Evolutionary conservation across 2,113 vertebrate genomes (phyloP).

Genomic region (Amia ocellicauda): DNA sequence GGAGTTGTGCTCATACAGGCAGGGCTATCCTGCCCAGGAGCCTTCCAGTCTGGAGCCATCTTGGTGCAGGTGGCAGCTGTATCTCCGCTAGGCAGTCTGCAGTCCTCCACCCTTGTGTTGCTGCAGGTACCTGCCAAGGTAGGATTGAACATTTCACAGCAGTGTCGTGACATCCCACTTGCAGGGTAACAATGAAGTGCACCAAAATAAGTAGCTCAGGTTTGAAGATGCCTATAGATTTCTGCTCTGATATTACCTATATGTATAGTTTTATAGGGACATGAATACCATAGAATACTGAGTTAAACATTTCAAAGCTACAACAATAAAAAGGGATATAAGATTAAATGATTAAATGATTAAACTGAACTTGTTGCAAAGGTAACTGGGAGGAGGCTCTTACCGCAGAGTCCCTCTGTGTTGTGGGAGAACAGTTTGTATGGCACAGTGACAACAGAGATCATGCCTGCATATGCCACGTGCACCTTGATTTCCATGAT

Average conservation of each 20-base stretch:
- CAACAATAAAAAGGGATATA: no score
- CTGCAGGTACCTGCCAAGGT: not conserved
- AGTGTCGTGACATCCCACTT: no score
- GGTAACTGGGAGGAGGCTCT: not conserved
- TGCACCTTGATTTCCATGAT: not conserved
- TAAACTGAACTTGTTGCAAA: no score
- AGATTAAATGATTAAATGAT: no score
- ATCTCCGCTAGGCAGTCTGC: slow-evolving; percentile 65
- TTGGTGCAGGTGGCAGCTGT: slow-evolving; percentile 49
- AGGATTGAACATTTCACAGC: no score
- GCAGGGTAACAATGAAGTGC: no score
- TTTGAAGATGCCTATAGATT: no score
- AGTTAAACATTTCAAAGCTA: no score
- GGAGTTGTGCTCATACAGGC: slow-evolving; percentile 2
- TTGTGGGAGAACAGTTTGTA: not conserved
- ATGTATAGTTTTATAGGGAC: no score
- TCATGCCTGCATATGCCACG: not conserved
- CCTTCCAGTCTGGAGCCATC: not conserved
- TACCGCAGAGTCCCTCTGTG: not conserved
- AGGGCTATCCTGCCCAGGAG: not conserved
- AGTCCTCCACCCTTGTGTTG: not conserved
- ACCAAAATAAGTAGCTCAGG: no score
- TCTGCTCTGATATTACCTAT: no score
- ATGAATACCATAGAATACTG: no score
- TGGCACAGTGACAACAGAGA: not conserved